These are phyloP conservation scores for Drosophila busckii DNA, from an alignment of 1,140 invertebrate genomes.

Conservation along the genomic window DNA sequence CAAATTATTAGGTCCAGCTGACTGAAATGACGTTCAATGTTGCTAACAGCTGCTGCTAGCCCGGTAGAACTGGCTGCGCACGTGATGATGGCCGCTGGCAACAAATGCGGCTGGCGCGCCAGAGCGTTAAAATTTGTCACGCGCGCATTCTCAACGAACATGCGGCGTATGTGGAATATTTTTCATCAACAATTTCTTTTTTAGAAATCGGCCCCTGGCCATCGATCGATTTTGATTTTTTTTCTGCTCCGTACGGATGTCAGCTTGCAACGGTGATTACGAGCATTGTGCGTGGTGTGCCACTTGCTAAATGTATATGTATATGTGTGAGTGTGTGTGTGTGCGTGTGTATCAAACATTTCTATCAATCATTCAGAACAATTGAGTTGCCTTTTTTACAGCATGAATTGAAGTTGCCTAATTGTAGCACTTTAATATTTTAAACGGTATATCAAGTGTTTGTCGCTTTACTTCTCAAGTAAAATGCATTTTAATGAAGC, in stretches of 20 bases:
- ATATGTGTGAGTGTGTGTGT: constrained; percentile 1
- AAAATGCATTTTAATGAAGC: too few relatives aligned
- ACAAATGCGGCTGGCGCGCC: constrained; percentile 47
- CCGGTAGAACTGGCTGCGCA: constrained; percentile 1
- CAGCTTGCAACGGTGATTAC: too few relatives aligned
- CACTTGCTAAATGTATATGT: too few relatives aligned
- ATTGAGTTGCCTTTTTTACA: constrained; percentile 50
- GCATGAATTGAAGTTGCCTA: neutral
- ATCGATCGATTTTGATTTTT: constrained; percentile 52
- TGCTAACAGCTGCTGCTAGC: constrained; percentile 19
- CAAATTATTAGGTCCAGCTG: constrained; percentile 54
- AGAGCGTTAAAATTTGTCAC: constrained; percentile 75
- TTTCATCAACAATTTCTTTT: constrained; percentile 11
- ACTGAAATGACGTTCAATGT: too few relatives aligned
- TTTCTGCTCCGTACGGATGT: neutral
- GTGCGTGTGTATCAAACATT: constrained; percentile 64
- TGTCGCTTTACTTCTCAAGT: too few relatives aligned
- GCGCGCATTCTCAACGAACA: constrained; percentile 35
- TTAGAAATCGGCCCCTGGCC: constrained; percentile 23
- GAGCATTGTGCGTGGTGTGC: neutral
- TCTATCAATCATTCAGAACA: constrained; percentile 74
- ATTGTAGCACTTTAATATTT: too few relatives aligned
- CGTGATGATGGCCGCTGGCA: constrained; percentile 17
- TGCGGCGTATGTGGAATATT: constrained; percentile 58
- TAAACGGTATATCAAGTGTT: too few relatives aligned